Percentiles rank a stretch among this genome's conserved stretches.
phyloP scores from a whole-genome alignment of 1,140 invertebrate species.

The Thaumatotibia leucotreta region DNA sequence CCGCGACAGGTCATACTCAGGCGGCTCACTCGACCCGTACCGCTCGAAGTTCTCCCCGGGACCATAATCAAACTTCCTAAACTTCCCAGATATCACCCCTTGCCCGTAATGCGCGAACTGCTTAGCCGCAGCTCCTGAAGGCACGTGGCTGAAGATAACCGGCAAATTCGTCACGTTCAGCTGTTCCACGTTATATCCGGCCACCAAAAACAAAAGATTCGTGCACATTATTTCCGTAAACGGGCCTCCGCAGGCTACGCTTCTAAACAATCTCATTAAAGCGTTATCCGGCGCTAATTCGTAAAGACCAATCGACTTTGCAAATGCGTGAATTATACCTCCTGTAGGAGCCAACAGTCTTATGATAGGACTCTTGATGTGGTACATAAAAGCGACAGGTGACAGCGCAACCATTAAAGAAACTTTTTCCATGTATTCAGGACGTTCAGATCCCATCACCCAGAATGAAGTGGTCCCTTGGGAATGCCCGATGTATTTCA shows the following conservation, averaged over 20 bases:
- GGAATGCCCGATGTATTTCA: conserved; percentile 80
- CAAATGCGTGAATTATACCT: conserved; percentile 21
- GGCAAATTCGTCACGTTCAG: conserved; percentile 77
- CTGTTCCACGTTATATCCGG: conserved; percentile 27
- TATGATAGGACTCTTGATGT: conserved; percentile 75
- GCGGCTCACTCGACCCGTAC: conserved; percentile 75
- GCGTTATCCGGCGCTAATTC: conserved; percentile 40
- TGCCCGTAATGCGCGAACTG: conserved; percentile 85
- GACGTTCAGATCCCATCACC: conserved; percentile 77
- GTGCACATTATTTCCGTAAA: conserved; percentile 27
- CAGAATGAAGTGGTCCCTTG: conserved; percentile 83
- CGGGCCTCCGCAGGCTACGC: conserved; percentile 30
- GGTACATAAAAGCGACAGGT: conserved; percentile 79
- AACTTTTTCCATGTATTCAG: conserved; percentile 81
- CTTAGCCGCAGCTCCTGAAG: conserved; percentile 85
- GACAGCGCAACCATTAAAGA: conserved; percentile 79
- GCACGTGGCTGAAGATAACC: conserved; percentile 85
- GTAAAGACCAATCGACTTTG: conserved; percentile 30
- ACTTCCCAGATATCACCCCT: conserved; percentile 62
- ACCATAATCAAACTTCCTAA: conserved; percentile 68
- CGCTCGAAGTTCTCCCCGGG: conserved; percentile 44
- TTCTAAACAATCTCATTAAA: conserved; percentile 26
- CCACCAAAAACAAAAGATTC: conserved; percentile 18
- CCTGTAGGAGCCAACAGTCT: conserved; percentile 37
- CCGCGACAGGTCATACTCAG: conserved; percentile 78